phyloP scores from a whole-genome alignment of 1,140 invertebrate species.

The Campoletis sonorensis region DNA sequence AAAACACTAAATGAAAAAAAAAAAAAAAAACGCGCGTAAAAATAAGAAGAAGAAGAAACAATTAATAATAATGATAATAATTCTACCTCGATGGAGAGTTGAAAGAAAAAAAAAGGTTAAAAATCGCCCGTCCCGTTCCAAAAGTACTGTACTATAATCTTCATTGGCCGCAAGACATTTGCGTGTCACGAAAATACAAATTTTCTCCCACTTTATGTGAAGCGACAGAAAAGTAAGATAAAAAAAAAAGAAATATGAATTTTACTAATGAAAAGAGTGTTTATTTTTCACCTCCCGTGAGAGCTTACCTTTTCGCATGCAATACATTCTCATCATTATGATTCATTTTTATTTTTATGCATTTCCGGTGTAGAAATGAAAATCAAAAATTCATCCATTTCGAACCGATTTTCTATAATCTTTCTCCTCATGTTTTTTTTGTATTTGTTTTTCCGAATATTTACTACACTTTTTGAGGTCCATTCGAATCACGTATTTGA shows the following conservation, averaged over 20 bases:
- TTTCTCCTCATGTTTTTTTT: too few species aligned
- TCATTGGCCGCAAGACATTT: neutral
- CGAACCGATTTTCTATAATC: too few species aligned
- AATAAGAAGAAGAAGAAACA: constrained; percentile 25
- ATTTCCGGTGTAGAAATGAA: too few species aligned
- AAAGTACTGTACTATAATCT: constrained; percentile 23
- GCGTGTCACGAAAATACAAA: neutral
- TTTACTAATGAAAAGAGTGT: too few species aligned
- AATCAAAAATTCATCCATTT: too few species aligned
- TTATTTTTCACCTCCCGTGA: too few species aligned
- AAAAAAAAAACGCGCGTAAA: constrained; percentile 44
- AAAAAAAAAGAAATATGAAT: neutral
- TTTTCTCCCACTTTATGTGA: neutral
- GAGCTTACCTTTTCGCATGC: too few species aligned
- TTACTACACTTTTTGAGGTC: too few species aligned
- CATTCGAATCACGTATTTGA: too few species aligned
- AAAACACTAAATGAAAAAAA: constrained; percentile 47
- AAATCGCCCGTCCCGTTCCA: constrained; percentile 30
- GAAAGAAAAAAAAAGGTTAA: neutral
- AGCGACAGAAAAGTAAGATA: neutral
- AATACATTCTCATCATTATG: too few species aligned
- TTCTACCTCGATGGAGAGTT: constrained; percentile 23
- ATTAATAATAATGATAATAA: constrained; percentile 35
- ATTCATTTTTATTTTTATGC: too few species aligned
- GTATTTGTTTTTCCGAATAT: too few species aligned